These are phyloP conservation scores for Morus bassanus DNA, from an alignment of 2,797 vertebrate genomes.

Conservation along the genomic window DNA sequence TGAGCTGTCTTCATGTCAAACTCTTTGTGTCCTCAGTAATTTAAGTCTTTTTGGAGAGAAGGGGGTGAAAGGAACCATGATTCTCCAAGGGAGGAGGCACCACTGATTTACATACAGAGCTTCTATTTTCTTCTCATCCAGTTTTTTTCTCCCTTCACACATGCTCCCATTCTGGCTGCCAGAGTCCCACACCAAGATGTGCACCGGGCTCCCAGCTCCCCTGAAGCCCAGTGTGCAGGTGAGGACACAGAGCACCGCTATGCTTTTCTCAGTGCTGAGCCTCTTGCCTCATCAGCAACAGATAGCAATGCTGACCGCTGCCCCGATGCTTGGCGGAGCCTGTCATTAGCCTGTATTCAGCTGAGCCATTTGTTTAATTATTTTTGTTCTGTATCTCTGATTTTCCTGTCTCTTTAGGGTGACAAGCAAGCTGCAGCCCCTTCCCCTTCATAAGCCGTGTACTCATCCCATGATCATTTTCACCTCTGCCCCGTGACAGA, in stretches of 20 bases:
- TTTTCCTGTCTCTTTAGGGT: neutral
- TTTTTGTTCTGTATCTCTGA: neutral
- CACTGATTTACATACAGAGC: neutral
- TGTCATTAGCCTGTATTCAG: neutral
- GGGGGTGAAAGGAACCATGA: neutral
- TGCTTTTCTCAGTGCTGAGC: neutral
- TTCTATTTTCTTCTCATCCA: neutral
- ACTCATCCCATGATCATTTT: neutral
- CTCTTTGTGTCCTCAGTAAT: neutral
- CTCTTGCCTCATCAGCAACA: neutral
- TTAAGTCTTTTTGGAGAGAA: neutral
- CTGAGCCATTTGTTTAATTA: neutral
- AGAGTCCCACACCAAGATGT: neutral
- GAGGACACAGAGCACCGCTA: neutral
- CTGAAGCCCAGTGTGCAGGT: rapidly evolving
- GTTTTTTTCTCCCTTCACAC: neutral
- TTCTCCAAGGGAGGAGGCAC: neutral
- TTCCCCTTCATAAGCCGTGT: neutral
- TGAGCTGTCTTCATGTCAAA: neutral
- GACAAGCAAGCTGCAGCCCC: neutral
- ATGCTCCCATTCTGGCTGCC: neutral
- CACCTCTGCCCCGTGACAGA: neutral
- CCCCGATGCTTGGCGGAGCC: neutral
- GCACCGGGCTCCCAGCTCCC: too few species aligned
- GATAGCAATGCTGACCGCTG: rapidly evolving